Base-by-base conservation (phyloP, 2,888 invertebrate species). In the Troilus luridus region DNA sequence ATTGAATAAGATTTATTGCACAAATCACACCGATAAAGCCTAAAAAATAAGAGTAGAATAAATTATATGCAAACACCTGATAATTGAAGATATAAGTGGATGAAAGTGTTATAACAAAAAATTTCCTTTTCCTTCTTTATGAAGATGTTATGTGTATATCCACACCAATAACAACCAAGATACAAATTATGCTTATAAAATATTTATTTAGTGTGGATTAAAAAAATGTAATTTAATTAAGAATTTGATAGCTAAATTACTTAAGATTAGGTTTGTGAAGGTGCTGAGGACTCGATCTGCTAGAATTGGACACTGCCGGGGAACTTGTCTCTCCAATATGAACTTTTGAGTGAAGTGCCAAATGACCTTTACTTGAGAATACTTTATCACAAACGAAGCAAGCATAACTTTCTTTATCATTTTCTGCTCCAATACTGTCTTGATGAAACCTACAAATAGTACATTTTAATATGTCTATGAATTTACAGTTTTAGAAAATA, bases 1-100 rank as follows among this genome's bases (percentile, higher is more conserved):
- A 94, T 94, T 9, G 94, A 94, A 92, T 94, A 94, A 27, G 94
- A 94, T 92, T 94, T 94, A 92, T 94, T 94, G 92, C 94, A 95
- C 19, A 95, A 93, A 93, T 95, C 94, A 92, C 94, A 95, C 88
- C 94, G 94, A 92, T 94, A 94, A 19, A 94, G 94, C 92, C 94
- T 94, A 90, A 64, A 89, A 89, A 88, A 88, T 17, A 85, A n/a
- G 67, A 14, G 17, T 11, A 72, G n/a, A 91, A 72, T 27, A 27
- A 72, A 56, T 54, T 54, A 56, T 21, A 56, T 54, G 81, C 21
- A 19, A 56, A 81, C 81, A 81, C 54, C 21, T 54, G 21, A 81
- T 27, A 17, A 9, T n/a, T n/a, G 7, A 41, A 41, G 12, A 2
- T 72, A 3, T 27, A 0, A 72, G 72, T 62, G 14, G 62, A 62